phyloP scores from a whole-genome alignment of 2,888 invertebrate genomes.

The Platycheirus rosarum region DNA sequence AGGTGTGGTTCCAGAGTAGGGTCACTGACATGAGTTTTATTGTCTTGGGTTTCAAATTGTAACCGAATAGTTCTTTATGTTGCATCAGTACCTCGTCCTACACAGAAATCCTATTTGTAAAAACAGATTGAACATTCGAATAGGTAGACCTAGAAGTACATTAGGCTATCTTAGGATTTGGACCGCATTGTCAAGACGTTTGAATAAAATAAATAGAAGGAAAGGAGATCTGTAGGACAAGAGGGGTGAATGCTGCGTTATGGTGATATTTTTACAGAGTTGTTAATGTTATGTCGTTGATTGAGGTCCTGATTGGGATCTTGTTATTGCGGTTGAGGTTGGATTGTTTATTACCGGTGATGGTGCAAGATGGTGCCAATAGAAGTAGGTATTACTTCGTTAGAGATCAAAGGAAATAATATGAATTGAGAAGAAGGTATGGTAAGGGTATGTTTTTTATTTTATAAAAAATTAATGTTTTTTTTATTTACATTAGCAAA shows the following conservation, averaged over 20 bases:
- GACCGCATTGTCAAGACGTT: conserved; percentile 26
- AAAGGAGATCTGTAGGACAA: conserved; percentile 16
- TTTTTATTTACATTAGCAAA: too few relatives aligned
- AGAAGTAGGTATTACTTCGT: not conserved
- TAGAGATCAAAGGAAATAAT: too few relatives aligned
- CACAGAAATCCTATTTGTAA: conserved; percentile 54
- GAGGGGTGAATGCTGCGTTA: not conserved
- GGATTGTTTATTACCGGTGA: conserved; percentile 18
- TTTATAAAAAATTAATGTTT: too few relatives aligned
- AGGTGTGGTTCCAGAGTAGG: conserved; percentile 42
- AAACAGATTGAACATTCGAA: conserved; percentile 18
- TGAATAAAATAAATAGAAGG: conserved; percentile 63
- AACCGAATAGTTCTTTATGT: conserved; percentile 44
- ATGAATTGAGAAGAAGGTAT: too few relatives aligned
- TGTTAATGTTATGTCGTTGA: conserved; percentile 60
- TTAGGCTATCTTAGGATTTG: conserved; percentile 16
- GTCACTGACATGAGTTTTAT: conserved; percentile 29
- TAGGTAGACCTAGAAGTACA: conserved; percentile 1
- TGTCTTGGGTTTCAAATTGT: conserved; percentile 19
- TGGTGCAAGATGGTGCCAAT: not conserved
- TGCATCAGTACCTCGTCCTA: conserved; percentile 49
- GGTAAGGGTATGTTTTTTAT: too few relatives aligned
- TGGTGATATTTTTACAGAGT: conserved; percentile 18
- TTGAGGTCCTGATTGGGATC: conserved; percentile 66
- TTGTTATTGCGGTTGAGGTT: conserved; percentile 29